phyloP scores from a whole-genome alignment of 2,113 vertebrate species.

The Podarcis muralis region DNA sequence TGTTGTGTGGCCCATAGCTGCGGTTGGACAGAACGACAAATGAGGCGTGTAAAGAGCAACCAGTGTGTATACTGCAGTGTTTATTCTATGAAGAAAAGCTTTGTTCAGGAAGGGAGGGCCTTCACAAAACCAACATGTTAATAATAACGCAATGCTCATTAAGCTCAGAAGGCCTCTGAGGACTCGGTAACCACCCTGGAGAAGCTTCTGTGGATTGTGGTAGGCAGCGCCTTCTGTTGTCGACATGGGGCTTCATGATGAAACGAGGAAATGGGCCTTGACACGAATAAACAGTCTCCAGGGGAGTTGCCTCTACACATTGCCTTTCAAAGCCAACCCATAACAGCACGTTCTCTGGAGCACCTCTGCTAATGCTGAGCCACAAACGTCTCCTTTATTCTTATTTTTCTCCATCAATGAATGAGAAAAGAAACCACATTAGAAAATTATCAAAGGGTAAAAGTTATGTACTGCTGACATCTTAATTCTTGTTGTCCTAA shows the following conservation, averaged over 20 bases:
- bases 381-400: background rate
- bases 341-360: background rate
- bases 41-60: background rate
- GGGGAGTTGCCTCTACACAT: background rate
- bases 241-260: background rate
- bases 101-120: no score
- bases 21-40: background rate
- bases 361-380: background rate
- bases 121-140: background rate
- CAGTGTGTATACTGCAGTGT: background rate
- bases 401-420: no score
- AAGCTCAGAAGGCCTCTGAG: background rate
- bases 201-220: background rate
- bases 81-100: background rate
- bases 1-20: no score
- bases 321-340: background rate
- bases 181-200: background rate
- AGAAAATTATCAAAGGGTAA: no score
- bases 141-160: background rate
- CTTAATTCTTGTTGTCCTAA: no score
- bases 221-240: background rate
- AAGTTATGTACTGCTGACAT: no score
- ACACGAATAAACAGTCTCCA: background rate
- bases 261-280: background rate
- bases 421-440: no score